Evolutionary conservation across 2,113 vertebrate species (phyloP), one percentile per base, ranked within the genome.

Genomic region (Corapipo altera): DNA sequence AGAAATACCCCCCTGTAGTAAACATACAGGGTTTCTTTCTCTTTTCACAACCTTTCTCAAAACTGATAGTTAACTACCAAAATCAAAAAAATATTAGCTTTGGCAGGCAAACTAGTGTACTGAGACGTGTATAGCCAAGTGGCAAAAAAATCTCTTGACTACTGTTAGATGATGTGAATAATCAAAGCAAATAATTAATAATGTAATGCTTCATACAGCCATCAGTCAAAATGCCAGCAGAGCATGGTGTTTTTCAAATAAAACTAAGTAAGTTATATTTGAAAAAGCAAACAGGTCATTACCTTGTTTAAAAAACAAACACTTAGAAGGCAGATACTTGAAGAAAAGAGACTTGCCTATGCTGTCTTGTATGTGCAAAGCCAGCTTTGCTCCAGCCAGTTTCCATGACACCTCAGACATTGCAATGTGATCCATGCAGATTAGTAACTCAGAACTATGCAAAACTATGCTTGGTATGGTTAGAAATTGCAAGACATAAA

Each of bases 391-490:
- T 95, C 26, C 64, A 89, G 91, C 81, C 69, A 76, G 91, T 94
- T 93, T 89, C 91, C 89, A 85, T 83, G 71, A 91, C 89, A 96
- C 85, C 78, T 93, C 74, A 93, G 85, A 85, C 67, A 83, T 5
- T 89, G 59, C 71, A 95, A 82, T 48, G 67, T 15, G 58, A 90
- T 79, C 78, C 72, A 55, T 37, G 26, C 58, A 8, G 1, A 64
- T 21, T 33, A 94, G 51, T 70, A 85, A 94, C 88, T 82, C 85
- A 85, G 58, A 62, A 61, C 54, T 87, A 51, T 58, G 57, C 19
- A 94, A 58, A 95, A 35, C 43, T 69, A 37, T 64, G 69, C 35
- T 55, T 44, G 27, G 20, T 51, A 49, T 5, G 1, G 24, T 48
- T 67, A 62, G 39, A 91, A 91, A 85, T 5, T 55, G 9, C 73